phyloP scores from a whole-genome alignment of 1,140 invertebrate species.

The Trichonephila clavipes region DNA sequence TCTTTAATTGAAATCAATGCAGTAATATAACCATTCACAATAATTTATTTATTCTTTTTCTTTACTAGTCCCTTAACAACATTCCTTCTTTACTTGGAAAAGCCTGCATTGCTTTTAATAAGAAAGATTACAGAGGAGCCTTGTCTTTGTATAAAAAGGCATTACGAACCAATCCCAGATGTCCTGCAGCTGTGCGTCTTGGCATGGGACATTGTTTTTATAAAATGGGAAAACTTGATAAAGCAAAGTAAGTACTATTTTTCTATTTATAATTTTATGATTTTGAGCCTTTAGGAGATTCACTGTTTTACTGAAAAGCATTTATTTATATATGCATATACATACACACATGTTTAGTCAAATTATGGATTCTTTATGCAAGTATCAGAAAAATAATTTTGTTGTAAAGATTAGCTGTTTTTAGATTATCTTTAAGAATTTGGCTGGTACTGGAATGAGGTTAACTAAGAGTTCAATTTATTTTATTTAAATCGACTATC shows the following conservation, averaged over 20 bases:
- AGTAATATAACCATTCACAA: neutral
- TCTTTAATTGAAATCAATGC: neutral
- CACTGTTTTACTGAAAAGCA: no score
- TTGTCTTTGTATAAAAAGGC: conserved; percentile 99
- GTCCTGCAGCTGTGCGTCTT: conserved; percentile 96
- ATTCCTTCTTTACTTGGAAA: conserved; percentile 95
- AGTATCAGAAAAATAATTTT: no score
- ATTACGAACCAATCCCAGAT: conserved; percentile 95
- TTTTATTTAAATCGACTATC: no score
- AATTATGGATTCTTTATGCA: no score
- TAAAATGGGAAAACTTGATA: conserved; percentile 97
- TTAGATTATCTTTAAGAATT: no score
- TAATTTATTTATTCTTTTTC: conserved; percentile 79
- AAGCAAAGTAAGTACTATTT: conserved; percentile 87
- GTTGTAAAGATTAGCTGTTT: no score
- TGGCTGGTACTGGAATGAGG: no score
- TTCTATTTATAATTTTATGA: conserved; percentile 1
- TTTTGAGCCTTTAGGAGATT: no score
- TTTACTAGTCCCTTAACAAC: conserved; percentile 90
- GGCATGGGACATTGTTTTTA: conserved; percentile 99
- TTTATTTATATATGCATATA: no score
- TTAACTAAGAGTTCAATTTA: no score
- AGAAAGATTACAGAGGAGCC: conserved; percentile 91
- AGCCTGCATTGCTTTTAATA: conserved; percentile 92
- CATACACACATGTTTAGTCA: no score